Base-by-base conservation (phyloP, 1,140 invertebrate genomes). In the Heliconius congener region DNA sequence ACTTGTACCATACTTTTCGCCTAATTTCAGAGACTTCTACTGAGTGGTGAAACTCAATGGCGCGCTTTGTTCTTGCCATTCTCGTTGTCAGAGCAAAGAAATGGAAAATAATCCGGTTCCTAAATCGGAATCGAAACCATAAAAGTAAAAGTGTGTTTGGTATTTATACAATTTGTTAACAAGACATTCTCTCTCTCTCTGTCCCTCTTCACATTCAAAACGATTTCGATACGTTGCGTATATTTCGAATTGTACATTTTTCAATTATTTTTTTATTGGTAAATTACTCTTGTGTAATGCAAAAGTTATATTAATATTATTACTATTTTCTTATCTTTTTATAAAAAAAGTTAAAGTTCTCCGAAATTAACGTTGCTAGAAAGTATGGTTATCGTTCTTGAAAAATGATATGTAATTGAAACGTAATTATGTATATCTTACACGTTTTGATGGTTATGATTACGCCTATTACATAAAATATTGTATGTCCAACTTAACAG, bases 361-460 rank as follows among this genome's bases (percentile, higher is more conserved):
- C 34, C 34, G 34, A 37, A 37, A 8, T 57, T 23, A 57, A 8
- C 8, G n/a, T n/a, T n/a, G 9, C 50, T 50, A 5, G 16, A 50
- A 60, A 3, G 1, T 66, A 30, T 5, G 13, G 8, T 66, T 66
- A 66, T 66, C 23, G 23, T 13, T 66, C 27, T 66, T 16, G 13
- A 27, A 30, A 66, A 66, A 66, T 13, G 60, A 66, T 66, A 66
- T 27, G 70, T 77, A 77, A 72, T 78, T 23, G 73, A 70, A 72
- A 76, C 37, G 27, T 79, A 80, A 76, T 80, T 75, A 75, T 80
- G 66, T 76, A 80, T 76, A 72, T 46, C 60, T 76, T 37, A 80
- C 73, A 79, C 78, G 73, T 74, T 80, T 57, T 42, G 78, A 75
- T 75, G 50, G 78, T 39, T 80, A 80, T 66, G 70, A 80, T 80